These are phyloP conservation scores for Branchellion lobata DNA, from an alignment of 2,888 invertebrate species.

Conservation along the genomic window DNA sequence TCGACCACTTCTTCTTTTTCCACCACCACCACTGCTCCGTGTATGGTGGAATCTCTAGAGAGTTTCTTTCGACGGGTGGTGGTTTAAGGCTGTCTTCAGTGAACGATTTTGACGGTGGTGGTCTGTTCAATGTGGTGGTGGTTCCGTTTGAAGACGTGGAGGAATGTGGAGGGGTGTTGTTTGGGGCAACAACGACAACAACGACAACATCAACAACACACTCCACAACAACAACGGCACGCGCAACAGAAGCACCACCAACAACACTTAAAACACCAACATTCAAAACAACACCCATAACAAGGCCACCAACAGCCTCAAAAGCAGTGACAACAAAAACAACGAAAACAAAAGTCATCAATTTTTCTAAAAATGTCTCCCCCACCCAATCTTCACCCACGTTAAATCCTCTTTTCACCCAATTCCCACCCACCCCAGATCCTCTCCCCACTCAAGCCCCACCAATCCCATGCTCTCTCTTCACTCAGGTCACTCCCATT, in stretches of 20 bases:
- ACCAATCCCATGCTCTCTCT: background rate
- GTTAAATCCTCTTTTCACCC: too few relatives aligned
- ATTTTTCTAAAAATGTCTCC: too few relatives aligned
- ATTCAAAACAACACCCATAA: too few relatives aligned
- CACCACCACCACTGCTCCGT: conserved; percentile 55
- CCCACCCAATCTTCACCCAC: too few relatives aligned
- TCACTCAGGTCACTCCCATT: background rate
- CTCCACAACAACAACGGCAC: background rate
- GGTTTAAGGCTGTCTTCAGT: conserved; percentile 61
- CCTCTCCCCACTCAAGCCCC: background rate
- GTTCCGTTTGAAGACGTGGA: background rate
- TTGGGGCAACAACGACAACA: background rate
- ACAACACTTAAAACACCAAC: too few relatives aligned
- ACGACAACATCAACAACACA: background rate
- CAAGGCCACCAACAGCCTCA: too few relatives aligned
- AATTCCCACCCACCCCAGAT: too few relatives aligned
- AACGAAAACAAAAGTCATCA: too few relatives aligned
- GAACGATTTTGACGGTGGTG: conserved; percentile 59
- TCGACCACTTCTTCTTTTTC: conserved; percentile 61
- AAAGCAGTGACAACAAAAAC: too few relatives aligned
- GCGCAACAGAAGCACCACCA: too few relatives aligned
- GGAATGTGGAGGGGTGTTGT: background rate
- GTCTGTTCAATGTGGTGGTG: background rate
- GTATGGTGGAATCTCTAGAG: conserved; percentile 55
- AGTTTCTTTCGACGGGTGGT: conserved; percentile 55